Evolutionary conservation across 2,797 vertebrate species (phyloP).

Genomic region (Anguilla pacifica): DNA sequence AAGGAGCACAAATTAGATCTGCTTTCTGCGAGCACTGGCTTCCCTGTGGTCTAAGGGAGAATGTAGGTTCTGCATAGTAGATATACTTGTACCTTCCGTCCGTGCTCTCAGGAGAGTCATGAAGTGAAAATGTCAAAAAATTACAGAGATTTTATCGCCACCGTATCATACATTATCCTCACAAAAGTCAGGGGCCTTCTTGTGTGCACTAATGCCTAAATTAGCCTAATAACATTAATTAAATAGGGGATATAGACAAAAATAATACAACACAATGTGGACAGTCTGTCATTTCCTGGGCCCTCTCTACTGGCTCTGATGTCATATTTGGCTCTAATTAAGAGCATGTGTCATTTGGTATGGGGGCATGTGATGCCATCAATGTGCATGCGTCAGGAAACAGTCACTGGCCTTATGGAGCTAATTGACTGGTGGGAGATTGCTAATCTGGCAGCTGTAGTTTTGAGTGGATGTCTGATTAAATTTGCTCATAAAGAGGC

Average conservation of each 20-base stretch:
- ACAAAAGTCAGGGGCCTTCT: not conserved
- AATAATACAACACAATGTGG: not conserved
- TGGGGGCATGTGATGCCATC: not conserved
- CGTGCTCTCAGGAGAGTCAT: not conserved
- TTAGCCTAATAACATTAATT: not conserved
- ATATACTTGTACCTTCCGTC: not conserved
- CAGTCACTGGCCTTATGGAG: conserved; percentile 6
- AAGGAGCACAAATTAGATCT: not conserved
- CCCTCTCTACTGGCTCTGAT: not conserved
- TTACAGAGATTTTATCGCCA: not conserved
- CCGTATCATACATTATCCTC: not conserved
- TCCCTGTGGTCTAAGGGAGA: not conserved
- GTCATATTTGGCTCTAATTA: not conserved
- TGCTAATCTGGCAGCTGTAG: conserved; percentile 14
- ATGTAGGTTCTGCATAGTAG: not conserved
- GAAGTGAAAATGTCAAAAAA: not conserved
- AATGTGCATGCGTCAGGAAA: not conserved
- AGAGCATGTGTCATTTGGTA: not conserved
- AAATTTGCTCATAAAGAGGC: conserved; percentile 23
- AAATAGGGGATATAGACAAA: not conserved
- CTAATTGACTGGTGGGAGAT: conserved; percentile 7
- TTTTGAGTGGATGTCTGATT: conserved; percentile 27
- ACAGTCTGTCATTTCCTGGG: not conserved
- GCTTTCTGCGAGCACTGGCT: not conserved
- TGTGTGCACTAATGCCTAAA: not conserved